Evolutionary conservation across 2,888 invertebrate species (phyloP), one percentile per base, ranked within the genome.

Genomic region (Lacanobia oleracea): DNA sequence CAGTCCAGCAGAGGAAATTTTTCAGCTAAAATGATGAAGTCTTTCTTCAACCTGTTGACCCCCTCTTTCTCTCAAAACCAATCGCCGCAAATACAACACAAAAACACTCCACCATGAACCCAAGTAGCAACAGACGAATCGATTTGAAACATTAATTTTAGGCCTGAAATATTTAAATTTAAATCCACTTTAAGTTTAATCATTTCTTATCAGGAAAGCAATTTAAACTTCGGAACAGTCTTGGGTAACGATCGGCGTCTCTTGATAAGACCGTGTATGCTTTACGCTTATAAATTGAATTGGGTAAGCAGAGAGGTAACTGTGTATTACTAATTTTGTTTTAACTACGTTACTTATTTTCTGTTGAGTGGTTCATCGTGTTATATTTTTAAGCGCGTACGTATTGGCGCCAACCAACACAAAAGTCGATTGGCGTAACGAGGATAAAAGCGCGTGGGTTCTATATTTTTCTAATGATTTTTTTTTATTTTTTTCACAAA

Each of bases 131-230:
- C 56, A 61, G 37, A 40, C 53, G 23, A 62, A 63, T 78, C 77
- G 62, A 72, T 79, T 79, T 18, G 40, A 69, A 64, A 77, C 67
- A 67, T 69, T 57, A 59, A 82, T 81, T 67, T 78, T 27, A 21
- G 63, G 64, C 69, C 48, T 64, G 61, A 56, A 78, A 75, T 79
- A 67, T 80, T 77, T 69, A 81, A 81, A 77, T 81, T 67, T 73
- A 76, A 81, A 79, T 67, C 76, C 60, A 80, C 59, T 77, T 75
- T 56, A 62, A 79, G 56, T 67, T 79, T 67, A 75, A 79, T 79
- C 65, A 79, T 79, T 81, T 81, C 79, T 79, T 79, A 79, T 79
- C 81, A 67, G 63, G 48, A 77, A 79, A 77, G 77, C 66, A 79
- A 79, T 79, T 79, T 81, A 73, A 79, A 79, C 81, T 79, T 79